phyloP scores from a whole-genome alignment of 2,888 invertebrate genomes.

The Chrysina gloriosa region DNA sequence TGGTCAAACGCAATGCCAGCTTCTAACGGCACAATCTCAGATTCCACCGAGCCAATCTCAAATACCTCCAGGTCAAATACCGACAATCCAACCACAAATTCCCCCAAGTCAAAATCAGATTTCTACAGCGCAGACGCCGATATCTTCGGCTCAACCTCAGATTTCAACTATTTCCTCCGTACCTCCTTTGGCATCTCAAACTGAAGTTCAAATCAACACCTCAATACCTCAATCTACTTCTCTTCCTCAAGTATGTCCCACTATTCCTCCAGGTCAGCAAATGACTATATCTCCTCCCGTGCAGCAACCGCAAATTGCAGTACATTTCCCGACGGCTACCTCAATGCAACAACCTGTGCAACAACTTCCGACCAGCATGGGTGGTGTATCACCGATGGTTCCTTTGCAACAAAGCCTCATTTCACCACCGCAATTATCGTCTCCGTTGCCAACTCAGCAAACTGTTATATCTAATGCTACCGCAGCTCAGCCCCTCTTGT shows the following conservation, averaged over 20 bases:
- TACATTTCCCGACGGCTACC: constrained; percentile 1
- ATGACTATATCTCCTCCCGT: constrained; percentile 31
- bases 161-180: constrained; percentile 36
- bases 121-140: constrained; percentile 23
- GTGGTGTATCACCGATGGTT: constrained; percentile 8
- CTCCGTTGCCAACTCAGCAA: constrained; percentile 3
- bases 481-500: background rate
- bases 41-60: constrained; percentile 46
- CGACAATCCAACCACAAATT: constrained; percentile 7
- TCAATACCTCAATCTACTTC: constrained; percentile 46
- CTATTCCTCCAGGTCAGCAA: constrained; percentile 40
- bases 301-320: constrained; percentile 30
- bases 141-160: constrained; percentile 34
- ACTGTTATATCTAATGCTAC: background rate
- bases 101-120: background rate
- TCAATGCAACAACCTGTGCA: constrained; percentile 36
- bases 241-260: constrained; percentile 42
- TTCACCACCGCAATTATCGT: constrained; percentile 29
- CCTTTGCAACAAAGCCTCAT: constrained; percentile 31
- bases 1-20: background rate
- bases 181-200: constrained; percentile 22
- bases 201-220: constrained; percentile 29
- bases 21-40: background rate
- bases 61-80: constrained; percentile 13
- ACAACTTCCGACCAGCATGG: constrained; percentile 22